Evolutionary conservation across 2,888 invertebrate species (phyloP).

Genomic region (Fissipunctia ypsillon): DNA sequence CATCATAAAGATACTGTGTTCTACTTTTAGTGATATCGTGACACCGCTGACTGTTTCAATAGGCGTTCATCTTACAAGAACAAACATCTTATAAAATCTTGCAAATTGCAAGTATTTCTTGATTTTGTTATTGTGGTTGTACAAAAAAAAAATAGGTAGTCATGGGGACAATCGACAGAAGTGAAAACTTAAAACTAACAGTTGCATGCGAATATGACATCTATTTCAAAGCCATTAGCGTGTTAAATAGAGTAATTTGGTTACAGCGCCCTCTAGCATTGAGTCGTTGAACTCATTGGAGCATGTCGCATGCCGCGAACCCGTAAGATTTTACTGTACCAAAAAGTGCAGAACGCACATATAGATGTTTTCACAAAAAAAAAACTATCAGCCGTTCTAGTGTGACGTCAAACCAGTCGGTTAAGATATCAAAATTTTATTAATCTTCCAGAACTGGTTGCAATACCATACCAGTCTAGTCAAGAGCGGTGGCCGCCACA

Average conservation of each 20-base stretch:
- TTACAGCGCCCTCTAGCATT: no score
- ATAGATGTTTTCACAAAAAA: no score
- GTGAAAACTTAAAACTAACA: no score
- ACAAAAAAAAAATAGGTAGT: no score
- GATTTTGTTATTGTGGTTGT: background rate
- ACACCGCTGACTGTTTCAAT: background rate
- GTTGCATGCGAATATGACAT: no score
- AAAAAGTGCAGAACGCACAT: no score
- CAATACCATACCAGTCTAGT: background rate
- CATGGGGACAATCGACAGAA: no score
- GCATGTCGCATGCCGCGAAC: no score
- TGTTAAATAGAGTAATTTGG: no score
- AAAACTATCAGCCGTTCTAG: background rate
- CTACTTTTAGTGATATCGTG: background rate
- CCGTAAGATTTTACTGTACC: no score
- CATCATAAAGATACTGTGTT: constrained; percentile 2
- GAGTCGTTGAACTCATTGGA: no score
- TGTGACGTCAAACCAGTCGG: background rate
- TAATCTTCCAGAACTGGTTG: background rate
- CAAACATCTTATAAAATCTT: background rate
- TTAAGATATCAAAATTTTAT: background rate
- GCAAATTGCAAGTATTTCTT: background rate
- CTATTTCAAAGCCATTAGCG: no score
- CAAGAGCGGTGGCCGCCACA: background rate
- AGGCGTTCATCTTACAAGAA: background rate